Conservation (phyloP, 2,888 invertebrate species). For the Lasioglossum morio region DNA sequence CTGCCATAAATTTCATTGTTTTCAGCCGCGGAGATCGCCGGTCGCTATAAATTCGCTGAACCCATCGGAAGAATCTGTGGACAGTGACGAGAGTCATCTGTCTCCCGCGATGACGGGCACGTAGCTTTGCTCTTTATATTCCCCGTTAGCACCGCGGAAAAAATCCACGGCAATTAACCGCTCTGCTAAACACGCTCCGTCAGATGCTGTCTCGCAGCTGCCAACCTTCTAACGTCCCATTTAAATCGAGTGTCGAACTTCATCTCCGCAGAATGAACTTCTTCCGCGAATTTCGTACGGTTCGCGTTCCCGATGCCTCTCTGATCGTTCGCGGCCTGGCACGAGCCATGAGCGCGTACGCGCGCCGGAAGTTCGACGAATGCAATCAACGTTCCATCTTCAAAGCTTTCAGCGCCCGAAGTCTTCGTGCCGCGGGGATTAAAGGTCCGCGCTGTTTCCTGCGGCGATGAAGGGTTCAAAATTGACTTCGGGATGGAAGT, state of each 20-base stretch:
- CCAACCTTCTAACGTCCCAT: background rate
- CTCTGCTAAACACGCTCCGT: background rate
- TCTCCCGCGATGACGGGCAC: constrained; percentile 48
- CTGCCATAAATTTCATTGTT: constrained; percentile 49
- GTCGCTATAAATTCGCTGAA: constrained; percentile 46
- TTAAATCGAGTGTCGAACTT: background rate
- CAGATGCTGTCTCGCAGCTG: background rate
- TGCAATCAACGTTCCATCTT: constrained; percentile 51
- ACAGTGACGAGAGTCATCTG: constrained; percentile 43
- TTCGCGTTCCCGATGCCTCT: background rate
- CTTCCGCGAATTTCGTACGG: constrained; percentile 12
- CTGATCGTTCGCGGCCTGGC: constrained; percentile 12
- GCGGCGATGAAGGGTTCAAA: constrained; percentile 32
- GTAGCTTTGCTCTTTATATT: constrained; percentile 49
- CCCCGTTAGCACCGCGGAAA: constrained; percentile 24
- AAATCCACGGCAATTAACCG: background rate
- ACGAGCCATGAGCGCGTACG: constrained; percentile 16
- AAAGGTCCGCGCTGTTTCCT: constrained; percentile 44
- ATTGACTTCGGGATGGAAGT: constrained; percentile 42
- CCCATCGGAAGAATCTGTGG: constrained; percentile 52
- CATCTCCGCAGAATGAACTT: background rate
- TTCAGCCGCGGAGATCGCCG: constrained; percentile 32
- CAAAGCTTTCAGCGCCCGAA: constrained; percentile 47
- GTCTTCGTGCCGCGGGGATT: constrained; percentile 45
- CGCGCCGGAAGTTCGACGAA: constrained; percentile 47